Percentiles rank a stretch among this genome's conserved stretches.
phyloP scores from a whole-genome alignment of 1,140 invertebrate genomes.

The Drosophila tsacasi region DNA sequence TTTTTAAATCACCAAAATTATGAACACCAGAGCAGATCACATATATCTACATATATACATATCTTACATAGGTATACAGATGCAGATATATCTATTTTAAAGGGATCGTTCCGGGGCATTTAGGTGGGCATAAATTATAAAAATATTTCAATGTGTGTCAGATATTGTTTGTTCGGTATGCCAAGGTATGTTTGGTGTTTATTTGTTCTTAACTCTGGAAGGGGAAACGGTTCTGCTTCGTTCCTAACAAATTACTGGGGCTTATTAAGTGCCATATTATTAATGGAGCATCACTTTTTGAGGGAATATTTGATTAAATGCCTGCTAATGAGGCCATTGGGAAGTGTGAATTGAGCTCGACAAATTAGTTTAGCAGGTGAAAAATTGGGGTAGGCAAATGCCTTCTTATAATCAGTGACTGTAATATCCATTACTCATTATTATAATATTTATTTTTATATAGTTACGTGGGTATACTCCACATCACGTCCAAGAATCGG shows the following conservation, averaged over 20 bases:
- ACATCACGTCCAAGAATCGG: too few relatives aligned
- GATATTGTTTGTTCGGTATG: conserved; percentile 70
- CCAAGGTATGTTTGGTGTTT: conserved; percentile 62
- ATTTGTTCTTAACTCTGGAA: neutral
- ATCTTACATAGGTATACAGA: conserved; percentile 27
- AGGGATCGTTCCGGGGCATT: conserved; percentile 48
- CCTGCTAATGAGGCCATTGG: conserved; percentile 46
- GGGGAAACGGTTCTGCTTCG: conserved; percentile 51
- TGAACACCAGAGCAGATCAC: conserved; percentile 43
- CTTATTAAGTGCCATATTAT: conserved; percentile 69
- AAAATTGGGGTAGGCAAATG: neutral
- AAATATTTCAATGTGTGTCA: conserved; percentile 81
- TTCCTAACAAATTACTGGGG: conserved; percentile 71
- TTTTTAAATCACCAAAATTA: conserved; percentile 64
- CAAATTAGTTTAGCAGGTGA: conserved; percentile 7
- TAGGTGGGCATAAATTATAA: conserved; percentile 82
- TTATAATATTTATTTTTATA: neutral
- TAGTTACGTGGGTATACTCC: too few relatives aligned
- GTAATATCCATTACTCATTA: too few relatives aligned
- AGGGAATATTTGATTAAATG: conserved; percentile 48
- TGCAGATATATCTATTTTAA: conserved; percentile 58
- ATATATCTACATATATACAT: neutral
- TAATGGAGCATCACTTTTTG: conserved; percentile 57
- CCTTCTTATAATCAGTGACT: neutral
- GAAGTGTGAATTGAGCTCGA: conserved; percentile 27